Evolutionary conservation across 2,888 invertebrate species (phyloP).

Genomic region (Hirtodrosophila histrioides): DNA sequence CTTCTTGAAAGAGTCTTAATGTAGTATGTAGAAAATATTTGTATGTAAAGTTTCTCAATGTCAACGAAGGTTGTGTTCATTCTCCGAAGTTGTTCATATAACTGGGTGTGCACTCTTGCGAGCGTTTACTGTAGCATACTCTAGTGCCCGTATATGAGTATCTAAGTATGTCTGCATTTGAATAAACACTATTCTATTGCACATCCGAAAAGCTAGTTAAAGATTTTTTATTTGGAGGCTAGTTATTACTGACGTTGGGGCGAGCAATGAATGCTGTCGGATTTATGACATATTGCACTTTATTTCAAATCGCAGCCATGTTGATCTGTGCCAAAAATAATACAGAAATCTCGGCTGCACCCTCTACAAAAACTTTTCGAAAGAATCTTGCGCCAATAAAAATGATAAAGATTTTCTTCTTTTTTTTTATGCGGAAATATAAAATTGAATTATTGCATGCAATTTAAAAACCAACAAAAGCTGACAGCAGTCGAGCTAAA

Average conservation of each 20-base stretch:
- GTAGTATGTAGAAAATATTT: too few species aligned
- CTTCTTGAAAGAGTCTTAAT: too few species aligned
- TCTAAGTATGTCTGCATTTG: too few species aligned
- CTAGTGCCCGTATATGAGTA: too few species aligned
- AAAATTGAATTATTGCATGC: slow-evolving; percentile 81
- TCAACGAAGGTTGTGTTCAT: too few species aligned
- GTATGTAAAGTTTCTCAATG: too few species aligned
- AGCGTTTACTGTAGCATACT: too few species aligned
- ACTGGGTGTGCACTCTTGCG: too few species aligned
- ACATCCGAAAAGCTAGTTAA: too few species aligned
- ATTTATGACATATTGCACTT: slow-evolving; percentile 21
- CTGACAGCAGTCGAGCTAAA: slow-evolving; percentile 72
- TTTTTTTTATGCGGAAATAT: slow-evolving; percentile 75
- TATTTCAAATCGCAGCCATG: slow-evolving; percentile 17
- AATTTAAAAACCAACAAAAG: slow-evolving; percentile 80
- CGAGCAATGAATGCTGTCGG: slow-evolving; percentile 5
- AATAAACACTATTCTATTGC: too few species aligned
- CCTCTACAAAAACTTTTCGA: slow-evolving; percentile 16
- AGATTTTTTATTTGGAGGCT: not conserved
- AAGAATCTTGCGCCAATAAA: slow-evolving; percentile 54
- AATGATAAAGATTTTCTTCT: slow-evolving; percentile 53
- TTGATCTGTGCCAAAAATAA: slow-evolving; percentile 44
- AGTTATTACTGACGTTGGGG: not conserved
- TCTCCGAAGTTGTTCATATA: too few species aligned
- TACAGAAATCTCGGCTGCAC: not conserved